phyloP scores from a whole-genome alignment of 2,797 vertebrate genomes.

The Remorina albescens region DNA sequence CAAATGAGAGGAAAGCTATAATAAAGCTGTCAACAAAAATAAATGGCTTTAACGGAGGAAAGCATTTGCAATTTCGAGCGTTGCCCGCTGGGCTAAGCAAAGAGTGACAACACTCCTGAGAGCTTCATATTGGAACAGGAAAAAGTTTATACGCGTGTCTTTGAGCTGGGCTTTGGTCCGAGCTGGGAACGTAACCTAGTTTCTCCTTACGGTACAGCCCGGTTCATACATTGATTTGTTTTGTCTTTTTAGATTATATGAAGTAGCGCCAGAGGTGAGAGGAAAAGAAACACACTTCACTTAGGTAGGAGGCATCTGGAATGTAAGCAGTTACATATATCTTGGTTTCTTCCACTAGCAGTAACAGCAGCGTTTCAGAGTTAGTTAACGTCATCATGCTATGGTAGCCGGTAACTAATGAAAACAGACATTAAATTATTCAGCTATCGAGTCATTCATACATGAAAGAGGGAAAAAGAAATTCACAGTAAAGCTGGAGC shows the following conservation, averaged over 20 bases:
- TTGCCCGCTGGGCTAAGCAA: slow-evolving; percentile 49
- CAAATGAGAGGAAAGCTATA: slow-evolving; percentile 70
- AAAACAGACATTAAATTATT: too few relatives aligned
- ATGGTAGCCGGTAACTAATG: too few relatives aligned
- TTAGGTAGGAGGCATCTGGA: not conserved
- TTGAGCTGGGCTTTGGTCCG: not conserved
- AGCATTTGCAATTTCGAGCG: slow-evolving; percentile 21
- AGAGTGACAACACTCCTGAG: slow-evolving; percentile 25
- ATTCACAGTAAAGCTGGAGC: too few relatives aligned
- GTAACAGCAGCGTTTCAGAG: too few relatives aligned
- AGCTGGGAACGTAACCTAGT: not conserved
- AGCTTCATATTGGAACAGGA: slow-evolving; percentile 29
- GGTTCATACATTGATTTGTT: not conserved
- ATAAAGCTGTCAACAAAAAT: slow-evolving; percentile 76
- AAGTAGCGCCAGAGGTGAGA: not conserved
- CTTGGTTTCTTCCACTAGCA: too few relatives aligned
- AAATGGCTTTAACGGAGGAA: slow-evolving; percentile 51
- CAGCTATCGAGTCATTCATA: too few relatives aligned
- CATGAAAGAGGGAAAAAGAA: too few relatives aligned
- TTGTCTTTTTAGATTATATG: not conserved
- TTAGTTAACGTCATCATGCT: too few relatives aligned
- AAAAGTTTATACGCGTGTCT: slow-evolving; percentile 11
- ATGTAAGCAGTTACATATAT: not conserved
- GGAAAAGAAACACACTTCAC: not conserved
- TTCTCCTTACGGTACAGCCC: not conserved